These are phyloP conservation scores for Hydrozoanthus gracilis DNA, from an alignment of 92 coral and sea anemone genomes.

Conservation along the genomic window DNA sequence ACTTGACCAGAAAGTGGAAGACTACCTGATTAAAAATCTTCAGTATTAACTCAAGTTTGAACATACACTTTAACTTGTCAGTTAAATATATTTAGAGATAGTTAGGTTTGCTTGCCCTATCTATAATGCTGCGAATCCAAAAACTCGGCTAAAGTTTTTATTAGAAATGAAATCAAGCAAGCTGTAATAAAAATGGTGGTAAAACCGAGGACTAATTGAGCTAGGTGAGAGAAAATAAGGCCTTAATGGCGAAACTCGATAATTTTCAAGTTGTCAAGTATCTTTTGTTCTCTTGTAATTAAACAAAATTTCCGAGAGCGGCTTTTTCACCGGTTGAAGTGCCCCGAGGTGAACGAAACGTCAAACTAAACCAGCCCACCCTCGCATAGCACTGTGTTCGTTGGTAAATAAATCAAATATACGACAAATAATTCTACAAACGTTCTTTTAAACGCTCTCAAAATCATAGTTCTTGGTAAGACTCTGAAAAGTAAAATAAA, in stretches of 20 bases:
- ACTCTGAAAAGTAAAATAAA: not conserved
- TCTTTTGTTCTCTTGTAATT: slow-evolving; percentile 9
- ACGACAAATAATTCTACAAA: not conserved
- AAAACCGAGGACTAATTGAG: too few species aligned
- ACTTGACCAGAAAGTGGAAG: too few species aligned
- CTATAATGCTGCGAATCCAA: too few species aligned
- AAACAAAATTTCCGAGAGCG: not conserved
- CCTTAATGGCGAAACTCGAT: not conserved
- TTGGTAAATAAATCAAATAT: not conserved
- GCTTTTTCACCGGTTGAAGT: not conserved
- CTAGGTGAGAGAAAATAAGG: too few species aligned
- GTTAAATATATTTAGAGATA: too few species aligned
- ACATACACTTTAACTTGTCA: too few species aligned
- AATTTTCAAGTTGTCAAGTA: not conserved
- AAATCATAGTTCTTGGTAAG: not conserved
- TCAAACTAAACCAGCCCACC: not conserved
- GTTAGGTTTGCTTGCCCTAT: too few species aligned
- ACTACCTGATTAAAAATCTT: too few species aligned
- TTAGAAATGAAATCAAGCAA: too few species aligned
- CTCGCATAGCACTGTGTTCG: not conserved
- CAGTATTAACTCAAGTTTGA: too few species aligned
- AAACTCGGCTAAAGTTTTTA: too few species aligned
- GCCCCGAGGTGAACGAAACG: not conserved
- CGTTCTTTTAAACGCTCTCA: not conserved
- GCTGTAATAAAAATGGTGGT: too few species aligned